phyloP scores from a whole-genome alignment of 2,797 vertebrate genomes.

The Phrynocephalus vlangalii region DNA sequence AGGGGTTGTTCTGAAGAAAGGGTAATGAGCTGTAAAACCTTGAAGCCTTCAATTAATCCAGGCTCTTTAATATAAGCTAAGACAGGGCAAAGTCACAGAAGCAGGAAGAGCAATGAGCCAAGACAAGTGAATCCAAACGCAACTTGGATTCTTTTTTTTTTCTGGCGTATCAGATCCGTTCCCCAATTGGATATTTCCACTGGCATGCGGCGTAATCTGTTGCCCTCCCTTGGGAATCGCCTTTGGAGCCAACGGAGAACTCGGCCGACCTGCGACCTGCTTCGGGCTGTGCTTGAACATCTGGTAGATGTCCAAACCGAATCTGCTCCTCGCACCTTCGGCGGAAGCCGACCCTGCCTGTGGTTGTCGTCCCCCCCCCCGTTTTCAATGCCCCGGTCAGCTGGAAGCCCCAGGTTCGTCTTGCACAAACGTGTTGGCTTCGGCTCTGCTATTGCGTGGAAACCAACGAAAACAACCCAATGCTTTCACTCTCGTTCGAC shows the following conservation, averaged over 20 bases:
- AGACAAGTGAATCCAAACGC: constrained; percentile 34
- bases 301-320: not conserved
- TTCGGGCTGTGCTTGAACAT: not conserved
- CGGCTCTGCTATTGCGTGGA: not conserved
- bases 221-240: constrained; percentile 5
- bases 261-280: accelerated
- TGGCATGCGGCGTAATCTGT: constrained; percentile 9
- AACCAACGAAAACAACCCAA: not conserved
- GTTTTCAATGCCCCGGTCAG: no score
- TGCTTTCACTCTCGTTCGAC: not conserved
- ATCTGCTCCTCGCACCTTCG: not conserved
- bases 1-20: not conserved
- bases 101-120: constrained; percentile 22
- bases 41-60: not conserved
- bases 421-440: accelerated
- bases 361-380: not conserved
- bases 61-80: not conserved
- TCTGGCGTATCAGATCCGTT: not conserved
- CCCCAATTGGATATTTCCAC: constrained; percentile 36
- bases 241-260: constrained; percentile 43
- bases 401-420: not conserved
- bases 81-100: constrained; percentile 36
- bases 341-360: not conserved
- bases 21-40: constrained; percentile 2
- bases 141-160: not conserved